Evolutionary conservation across 2,797 vertebrate species (phyloP).

Genomic region (Betta splendens): DNA sequence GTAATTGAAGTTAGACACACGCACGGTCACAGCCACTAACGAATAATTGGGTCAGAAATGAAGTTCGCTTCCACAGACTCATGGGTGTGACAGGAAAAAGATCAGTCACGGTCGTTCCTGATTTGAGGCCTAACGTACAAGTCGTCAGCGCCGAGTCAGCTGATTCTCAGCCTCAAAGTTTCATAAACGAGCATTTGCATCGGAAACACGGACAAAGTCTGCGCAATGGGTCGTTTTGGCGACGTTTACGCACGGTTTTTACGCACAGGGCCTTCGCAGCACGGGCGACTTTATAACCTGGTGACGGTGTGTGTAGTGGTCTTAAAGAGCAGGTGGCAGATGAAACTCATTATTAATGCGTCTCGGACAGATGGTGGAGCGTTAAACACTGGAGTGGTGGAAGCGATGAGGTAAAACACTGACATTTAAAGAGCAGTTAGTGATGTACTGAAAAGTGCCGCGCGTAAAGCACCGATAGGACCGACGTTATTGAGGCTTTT

Average conservation of each 20-base stretch:
- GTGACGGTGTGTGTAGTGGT: constrained; percentile 7
- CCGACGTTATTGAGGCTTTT: too few species aligned
- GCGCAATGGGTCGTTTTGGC: constrained; percentile 14
- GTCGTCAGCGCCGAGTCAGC: background rate
- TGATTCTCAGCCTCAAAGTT: background rate
- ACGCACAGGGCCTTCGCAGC: background rate
- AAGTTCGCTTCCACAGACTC: background rate
- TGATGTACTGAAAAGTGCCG: too few species aligned
- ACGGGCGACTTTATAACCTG: background rate
- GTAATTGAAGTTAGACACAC: constrained; percentile 19
- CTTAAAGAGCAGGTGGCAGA: constrained; percentile 45
- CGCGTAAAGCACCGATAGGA: too few species aligned
- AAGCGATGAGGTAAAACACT: too few species aligned
- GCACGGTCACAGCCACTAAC: constrained; percentile 8
- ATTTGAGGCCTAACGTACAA: constrained; percentile 1
- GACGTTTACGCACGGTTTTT: constrained; percentile 25
- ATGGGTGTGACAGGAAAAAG: background rate
- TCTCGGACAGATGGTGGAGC: constrained; percentile 50
- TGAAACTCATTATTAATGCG: constrained; percentile 18
- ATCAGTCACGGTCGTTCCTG: background rate
- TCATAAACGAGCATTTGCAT: background rate
- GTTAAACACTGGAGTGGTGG: background rate
- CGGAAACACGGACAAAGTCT: background rate
- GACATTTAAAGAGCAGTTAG: too few species aligned
- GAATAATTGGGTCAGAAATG: constrained; percentile 9